phyloP scores from a whole-genome alignment of 2,113 vertebrate genomes.

The Trematomus loennbergii region DNA sequence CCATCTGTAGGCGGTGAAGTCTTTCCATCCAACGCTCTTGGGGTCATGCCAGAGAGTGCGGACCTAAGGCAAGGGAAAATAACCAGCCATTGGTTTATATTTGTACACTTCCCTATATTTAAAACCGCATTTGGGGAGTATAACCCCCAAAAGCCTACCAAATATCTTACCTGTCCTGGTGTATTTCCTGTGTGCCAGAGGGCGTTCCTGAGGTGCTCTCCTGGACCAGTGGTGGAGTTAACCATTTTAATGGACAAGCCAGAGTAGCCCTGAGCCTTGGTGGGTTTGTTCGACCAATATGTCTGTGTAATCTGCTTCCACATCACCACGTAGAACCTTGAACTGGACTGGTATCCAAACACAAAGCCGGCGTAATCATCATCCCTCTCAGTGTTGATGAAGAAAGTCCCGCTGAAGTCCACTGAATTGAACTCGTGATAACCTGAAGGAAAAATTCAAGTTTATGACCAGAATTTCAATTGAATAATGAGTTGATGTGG shows the following conservation, averaged over 20 bases:
- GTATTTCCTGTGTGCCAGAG: conserved; percentile 99
- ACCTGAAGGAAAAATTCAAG: conserved; percentile 80
- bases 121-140: background rate
- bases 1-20: conserved; percentile 99
- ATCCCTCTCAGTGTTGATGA: conserved; percentile 98
- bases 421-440: conserved; percentile 97
- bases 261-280: conserved; percentile 96
- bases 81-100: background rate
- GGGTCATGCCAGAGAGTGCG: conserved; percentile 98
- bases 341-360: conserved; percentile 98
- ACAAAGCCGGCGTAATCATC: conserved; percentile 99
- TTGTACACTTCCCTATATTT: background rate
- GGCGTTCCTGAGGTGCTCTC: conserved; percentile 97
- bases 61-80: conserved; percentile 83
- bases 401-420: conserved; percentile 99
- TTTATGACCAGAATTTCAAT: conserved; percentile 1
- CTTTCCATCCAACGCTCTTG: conserved; percentile 97
- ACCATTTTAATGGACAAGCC: conserved; percentile 98
- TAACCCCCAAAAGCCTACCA: background rate
- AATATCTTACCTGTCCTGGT: conserved; percentile 89
- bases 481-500: background rate
- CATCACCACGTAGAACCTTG: conserved; percentile 99
- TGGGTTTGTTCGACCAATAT: conserved; percentile 96
- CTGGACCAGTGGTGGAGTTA: conserved; percentile 97
- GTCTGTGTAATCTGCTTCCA: conserved; percentile 99